Base-by-base conservation (phyloP, 2,113 vertebrate genomes). In the Cettia cetti region DNA sequence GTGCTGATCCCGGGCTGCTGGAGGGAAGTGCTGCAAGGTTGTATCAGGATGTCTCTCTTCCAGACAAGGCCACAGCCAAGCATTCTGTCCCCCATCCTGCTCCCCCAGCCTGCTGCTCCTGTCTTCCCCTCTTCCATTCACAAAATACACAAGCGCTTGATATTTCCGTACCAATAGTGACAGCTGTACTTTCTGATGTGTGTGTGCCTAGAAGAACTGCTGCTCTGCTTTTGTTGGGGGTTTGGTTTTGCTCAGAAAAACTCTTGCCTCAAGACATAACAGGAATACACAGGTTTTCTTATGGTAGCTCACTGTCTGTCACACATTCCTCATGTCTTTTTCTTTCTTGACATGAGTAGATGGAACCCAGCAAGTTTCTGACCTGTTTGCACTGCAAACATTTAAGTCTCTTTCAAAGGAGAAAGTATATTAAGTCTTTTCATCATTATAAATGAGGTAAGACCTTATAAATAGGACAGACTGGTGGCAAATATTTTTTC, bases 1-100 rank as follows among this genome's bases (percentile, higher is more conserved):
- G 9, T 30, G 13, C 44, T 23, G 14, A 59, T 37, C 10, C 27
- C 0, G 0, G 54, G 52, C 45, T 79, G 50, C 61, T 49, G 42
- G 52, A 91, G 61, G 30, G 31, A 61, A 53, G n/a, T 35, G 35
- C 50, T 82, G 56, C 54, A 65, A 35, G 16, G 30, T 52, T 27
- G 2, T 47, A 40, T 78, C 50, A 56, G 37, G 45, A 10, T 33
- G 23, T 24, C 2, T 61, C 13, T 64, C 63, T 78, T 61, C 33
- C 37, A 82, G 28, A 78, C 16, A 35, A 33, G 54, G 69, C 35
- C 35, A 15, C 39, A 87, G 59, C 35, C 35, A 56, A 54, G 54
- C 33, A 69, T 35, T 10, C 24, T 28, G 2, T 50, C 54, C 14
- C 54, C 27, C 39, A 26, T 84, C 21, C 24, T 7, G 13, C 16